Evolutionary conservation across 1,140 invertebrate species (phyloP).

Genomic region (Tetragonula clypearis): DNA sequence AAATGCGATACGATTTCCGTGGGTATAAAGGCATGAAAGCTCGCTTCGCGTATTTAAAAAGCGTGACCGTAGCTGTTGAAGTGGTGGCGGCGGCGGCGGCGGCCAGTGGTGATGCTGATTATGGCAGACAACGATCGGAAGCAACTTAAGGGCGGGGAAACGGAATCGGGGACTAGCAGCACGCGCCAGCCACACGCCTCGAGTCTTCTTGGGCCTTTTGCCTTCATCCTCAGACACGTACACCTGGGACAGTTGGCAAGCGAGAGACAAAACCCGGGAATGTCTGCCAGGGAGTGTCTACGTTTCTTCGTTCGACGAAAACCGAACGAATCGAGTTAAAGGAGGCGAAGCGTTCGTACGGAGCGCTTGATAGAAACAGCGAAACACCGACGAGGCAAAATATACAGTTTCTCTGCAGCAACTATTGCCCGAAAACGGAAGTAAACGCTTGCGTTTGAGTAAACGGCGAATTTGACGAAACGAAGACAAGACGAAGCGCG

Average conservation of each 20-base stretch:
- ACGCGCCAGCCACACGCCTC: conserved; percentile 79
- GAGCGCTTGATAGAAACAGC: not conserved
- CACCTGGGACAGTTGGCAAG: conserved; percentile 80
- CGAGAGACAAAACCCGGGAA: conserved; percentile 68
- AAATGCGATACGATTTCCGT: conserved; percentile 13
- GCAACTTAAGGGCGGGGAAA: conserved; percentile 70
- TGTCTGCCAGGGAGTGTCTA: conserved; percentile 59
- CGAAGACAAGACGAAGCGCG: not conserved
- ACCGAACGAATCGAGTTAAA: not conserved
- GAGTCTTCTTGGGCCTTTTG: conserved; percentile 63
- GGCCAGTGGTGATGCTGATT: conserved; percentile 38
- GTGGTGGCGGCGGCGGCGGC: conserved; percentile 49
- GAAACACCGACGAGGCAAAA: not conserved
- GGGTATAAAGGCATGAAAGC: conserved; percentile 37
- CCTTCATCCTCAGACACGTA: conserved; percentile 54
- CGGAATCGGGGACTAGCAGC: conserved; percentile 70
- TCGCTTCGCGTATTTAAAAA: conserved; percentile 69
- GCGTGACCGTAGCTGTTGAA: conserved; percentile 67
- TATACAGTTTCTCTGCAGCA: not conserved
- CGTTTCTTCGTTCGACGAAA: conserved; percentile 53
- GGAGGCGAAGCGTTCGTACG: no score
- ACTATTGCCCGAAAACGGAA: not conserved
- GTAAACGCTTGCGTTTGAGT: not conserved
- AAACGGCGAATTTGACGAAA: no score
- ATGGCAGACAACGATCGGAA: conserved; percentile 66